These are phyloP conservation scores for Chironomus striatipennis DNA, from an alignment of 1,140 invertebrate species.

Conservation along the genomic window DNA sequence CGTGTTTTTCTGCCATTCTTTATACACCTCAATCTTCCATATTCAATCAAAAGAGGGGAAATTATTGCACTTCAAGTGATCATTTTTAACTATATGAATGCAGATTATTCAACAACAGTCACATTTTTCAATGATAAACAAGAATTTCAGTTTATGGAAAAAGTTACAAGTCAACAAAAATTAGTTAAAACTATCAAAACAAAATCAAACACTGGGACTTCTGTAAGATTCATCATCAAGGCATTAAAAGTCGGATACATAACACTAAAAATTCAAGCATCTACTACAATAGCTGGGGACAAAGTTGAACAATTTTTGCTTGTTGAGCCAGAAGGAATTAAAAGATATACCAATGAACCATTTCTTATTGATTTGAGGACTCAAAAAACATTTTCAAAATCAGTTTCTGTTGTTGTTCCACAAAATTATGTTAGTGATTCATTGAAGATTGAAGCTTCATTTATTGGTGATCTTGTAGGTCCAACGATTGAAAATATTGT, in stretches of 20 bases:
- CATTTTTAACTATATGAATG: not conserved
- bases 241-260: constrained; percentile 59
- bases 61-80: not conserved
- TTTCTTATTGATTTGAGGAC: constrained; percentile 59
- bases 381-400: constrained; percentile 42
- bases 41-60: constrained; percentile 63
- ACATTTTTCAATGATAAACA: not conserved
- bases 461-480: constrained; percentile 62
- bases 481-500: constrained; percentile 60
- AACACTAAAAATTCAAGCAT: constrained; percentile 61
- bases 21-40: constrained; percentile 63
- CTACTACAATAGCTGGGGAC: constrained; percentile 54
- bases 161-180: constrained; percentile 45
- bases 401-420: constrained; percentile 57
- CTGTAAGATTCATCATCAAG: constrained; percentile 66
- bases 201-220: constrained; percentile 51
- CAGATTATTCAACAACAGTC: not conserved
- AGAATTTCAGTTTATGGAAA: not conserved
- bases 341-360: constrained; percentile 62
- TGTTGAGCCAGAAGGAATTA: constrained; percentile 66
- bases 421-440: constrained; percentile 56
- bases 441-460: constrained; percentile 55
- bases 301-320: constrained; percentile 54
- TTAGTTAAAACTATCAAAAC: constrained; percentile 52
- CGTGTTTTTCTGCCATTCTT: constrained; percentile 77